Evolutionary conservation across 2,113 vertebrate genomes (phyloP).

Genomic region (Albula goreensis): DNA sequence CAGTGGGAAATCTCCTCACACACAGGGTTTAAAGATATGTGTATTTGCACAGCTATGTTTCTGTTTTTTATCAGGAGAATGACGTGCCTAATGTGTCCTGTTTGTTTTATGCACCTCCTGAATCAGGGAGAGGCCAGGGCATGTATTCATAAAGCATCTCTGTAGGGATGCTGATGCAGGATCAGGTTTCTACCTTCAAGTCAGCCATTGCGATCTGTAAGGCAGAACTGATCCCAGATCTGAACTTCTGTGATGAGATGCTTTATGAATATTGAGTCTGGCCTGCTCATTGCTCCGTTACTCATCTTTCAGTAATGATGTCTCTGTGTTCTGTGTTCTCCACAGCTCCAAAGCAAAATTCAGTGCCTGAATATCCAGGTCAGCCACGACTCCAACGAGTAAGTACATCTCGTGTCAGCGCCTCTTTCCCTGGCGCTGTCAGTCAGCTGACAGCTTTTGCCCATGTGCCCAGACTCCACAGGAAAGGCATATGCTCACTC

Average conservation of each 20-base stretch:
- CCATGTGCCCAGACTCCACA: background rate
- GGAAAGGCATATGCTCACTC: background rate
- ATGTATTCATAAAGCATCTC: no score
- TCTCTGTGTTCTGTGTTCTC: slow-evolving; percentile 25
- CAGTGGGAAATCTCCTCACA: no score
- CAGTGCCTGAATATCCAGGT: slow-evolving; percentile 73
- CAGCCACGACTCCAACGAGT: slow-evolving; percentile 70
- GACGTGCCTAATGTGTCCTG: background rate
- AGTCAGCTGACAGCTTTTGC: background rate
- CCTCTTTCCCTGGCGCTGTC: background rate
- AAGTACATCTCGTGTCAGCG: slow-evolving; percentile 58
- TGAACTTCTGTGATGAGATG: no score
- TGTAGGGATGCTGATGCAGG: no score
- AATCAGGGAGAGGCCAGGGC: no score
- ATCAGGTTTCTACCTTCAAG: no score
- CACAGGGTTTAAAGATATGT: no score
- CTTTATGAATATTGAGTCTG: no score
- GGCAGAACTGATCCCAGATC: no score
- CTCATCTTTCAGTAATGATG: background rate
- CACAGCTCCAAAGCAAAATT: slow-evolving; percentile 74
- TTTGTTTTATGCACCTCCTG: background rate
- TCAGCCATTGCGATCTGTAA: no score
- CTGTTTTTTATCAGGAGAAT: background rate
- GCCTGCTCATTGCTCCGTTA: no score
- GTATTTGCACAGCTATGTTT: no score